Percentiles rank a stretch among this genome's conserved stretches.
phyloP scores from a whole-genome alignment of 2,797 vertebrate genomes.

The Sorex maritimensis region DNA sequence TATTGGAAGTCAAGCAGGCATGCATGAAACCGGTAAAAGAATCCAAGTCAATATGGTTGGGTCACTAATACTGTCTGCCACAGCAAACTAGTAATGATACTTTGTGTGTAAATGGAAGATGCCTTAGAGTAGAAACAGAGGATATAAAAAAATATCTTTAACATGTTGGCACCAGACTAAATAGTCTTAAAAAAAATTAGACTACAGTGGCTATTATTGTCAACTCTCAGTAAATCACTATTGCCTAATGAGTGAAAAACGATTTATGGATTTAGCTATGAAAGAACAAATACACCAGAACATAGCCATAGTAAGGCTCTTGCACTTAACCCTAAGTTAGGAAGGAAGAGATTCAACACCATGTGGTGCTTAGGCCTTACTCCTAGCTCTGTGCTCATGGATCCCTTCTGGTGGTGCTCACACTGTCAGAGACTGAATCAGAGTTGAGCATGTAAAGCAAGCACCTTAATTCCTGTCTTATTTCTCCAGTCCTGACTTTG shows the following conservation, averaged over 20 bases:
- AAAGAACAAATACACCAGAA: conserved; percentile 33
- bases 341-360: too few relatives aligned
- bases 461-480: too few relatives aligned
- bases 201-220: neutral
- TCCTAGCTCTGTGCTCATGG: too few relatives aligned
- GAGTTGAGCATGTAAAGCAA: too few relatives aligned
- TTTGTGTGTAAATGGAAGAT: conserved; percentile 2
- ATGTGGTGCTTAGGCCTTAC: too few relatives aligned
- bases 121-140: neutral
- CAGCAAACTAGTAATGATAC: neutral
- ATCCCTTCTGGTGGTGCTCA: too few relatives aligned
- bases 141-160: neutral
- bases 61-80: conserved; percentile 15
- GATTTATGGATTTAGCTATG: neutral
- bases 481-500: too few relatives aligned
- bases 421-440: too few relatives aligned
- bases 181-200: conserved; percentile 17
- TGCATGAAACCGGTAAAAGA: neutral
- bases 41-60: neutral
- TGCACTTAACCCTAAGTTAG: conserved; percentile 11
- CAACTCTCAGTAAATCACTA: conserved; percentile 22
- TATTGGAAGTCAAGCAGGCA: conserved; percentile 3
- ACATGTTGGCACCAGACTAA: conserved; percentile 14
- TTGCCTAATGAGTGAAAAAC: conserved; percentile 37
- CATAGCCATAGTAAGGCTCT: neutral